These are phyloP conservation scores for Drosophila monieri DNA, from an alignment of 2,888 invertebrate genomes.

Conservation along the genomic window DNA sequence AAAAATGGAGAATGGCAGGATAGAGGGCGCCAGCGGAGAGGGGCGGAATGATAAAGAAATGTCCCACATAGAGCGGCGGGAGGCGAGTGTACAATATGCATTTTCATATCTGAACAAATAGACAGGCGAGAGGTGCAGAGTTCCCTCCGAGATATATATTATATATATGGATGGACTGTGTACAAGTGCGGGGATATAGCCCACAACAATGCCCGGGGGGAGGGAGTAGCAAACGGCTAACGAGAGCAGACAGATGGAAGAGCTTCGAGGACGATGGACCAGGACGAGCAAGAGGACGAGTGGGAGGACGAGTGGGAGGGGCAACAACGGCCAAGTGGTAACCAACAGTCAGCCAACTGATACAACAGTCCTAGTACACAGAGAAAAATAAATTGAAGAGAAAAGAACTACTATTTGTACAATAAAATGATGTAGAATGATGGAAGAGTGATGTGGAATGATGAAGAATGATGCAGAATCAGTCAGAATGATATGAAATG, in stretches of 20 bases:
- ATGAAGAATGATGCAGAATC: too few relatives aligned
- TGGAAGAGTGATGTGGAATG: too few relatives aligned
- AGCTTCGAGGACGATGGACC: slow-evolving; percentile 32
- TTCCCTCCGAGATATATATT: slow-evolving; percentile 12
- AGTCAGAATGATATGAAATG: too few relatives aligned
- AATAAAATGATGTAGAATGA: background rate
- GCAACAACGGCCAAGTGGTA: slow-evolving; percentile 60
- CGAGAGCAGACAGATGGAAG: slow-evolving; percentile 39
- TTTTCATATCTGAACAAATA: slow-evolving; percentile 63
- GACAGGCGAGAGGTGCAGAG: slow-evolving; percentile 20
- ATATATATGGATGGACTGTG: background rate
- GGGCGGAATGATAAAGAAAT: slow-evolving; percentile 38
- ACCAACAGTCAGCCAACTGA: slow-evolving; percentile 67
- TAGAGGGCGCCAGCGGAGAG: background rate
- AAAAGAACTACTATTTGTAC: too few relatives aligned
- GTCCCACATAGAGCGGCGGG: slow-evolving; percentile 59
- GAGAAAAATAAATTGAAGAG: too few relatives aligned
- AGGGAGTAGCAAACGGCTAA: slow-evolving; percentile 8
- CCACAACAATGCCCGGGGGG: slow-evolving; percentile 39
- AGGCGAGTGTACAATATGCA: slow-evolving; percentile 76
- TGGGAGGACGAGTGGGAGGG: slow-evolving; percentile 2
- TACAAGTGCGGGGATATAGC: slow-evolving; percentile 3
- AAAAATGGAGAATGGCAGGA: background rate
- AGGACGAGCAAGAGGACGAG: background rate
- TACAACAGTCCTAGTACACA: slow-evolving; percentile 33